Percentiles rank a stretch among this genome's conserved stretches.
phyloP scores from a whole-genome alignment of 2,113 vertebrate species.

The Eolophus roseicapilla region DNA sequence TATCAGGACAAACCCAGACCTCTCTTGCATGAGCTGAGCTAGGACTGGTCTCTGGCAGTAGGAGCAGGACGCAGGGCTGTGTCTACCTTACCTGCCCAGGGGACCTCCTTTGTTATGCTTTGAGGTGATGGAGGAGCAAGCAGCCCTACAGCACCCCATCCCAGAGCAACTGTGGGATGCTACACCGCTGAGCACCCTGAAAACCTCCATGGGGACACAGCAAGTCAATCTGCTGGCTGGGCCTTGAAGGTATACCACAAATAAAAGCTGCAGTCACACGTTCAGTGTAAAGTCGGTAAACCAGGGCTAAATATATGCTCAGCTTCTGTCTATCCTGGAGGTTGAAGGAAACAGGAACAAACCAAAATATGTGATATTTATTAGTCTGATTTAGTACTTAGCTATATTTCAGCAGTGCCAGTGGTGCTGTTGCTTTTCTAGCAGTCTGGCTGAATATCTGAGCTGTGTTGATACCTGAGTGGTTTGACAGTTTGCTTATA shows the following conservation, averaged over 20 bases:
- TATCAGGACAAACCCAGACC: neutral
- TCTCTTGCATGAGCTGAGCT: neutral
- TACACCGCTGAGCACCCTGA: neutral
- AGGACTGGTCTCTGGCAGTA: neutral
- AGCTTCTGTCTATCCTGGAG: neutral
- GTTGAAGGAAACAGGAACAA: neutral
- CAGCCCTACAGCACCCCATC: neutral
- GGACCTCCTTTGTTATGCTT: neutral
- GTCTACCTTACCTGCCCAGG: neutral
- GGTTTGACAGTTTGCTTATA: neutral
- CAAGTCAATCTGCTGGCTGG: fast-evolving
- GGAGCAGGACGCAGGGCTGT: fast-evolving
- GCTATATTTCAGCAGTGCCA: neutral
- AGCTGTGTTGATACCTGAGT: neutral
- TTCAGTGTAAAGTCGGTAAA: neutral
- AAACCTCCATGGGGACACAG: neutral
- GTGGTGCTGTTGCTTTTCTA: neutral
- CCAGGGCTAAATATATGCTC: neutral
- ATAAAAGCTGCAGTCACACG: neutral
- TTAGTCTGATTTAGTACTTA: neutral
- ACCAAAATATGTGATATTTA: neutral
- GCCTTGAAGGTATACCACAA: neutral
- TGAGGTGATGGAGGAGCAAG: neutral
- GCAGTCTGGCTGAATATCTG: neutral
- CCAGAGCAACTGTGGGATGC: neutral